These are phyloP conservation scores for Netelia virgata DNA, from an alignment of 2,888 invertebrate genomes.

Conservation along the genomic window DNA sequence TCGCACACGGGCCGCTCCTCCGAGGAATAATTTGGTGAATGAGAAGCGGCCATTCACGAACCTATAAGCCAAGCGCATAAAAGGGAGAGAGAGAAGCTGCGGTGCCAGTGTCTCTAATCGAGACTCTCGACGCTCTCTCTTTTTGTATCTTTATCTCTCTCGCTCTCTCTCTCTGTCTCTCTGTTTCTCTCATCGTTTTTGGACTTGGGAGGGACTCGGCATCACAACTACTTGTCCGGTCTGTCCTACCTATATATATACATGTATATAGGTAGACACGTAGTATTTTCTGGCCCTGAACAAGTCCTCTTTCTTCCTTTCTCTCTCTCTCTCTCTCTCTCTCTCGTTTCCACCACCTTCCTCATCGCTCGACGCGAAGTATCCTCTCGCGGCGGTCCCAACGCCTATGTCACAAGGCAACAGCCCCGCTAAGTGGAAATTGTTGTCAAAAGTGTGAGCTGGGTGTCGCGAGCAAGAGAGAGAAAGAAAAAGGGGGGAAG, in stretches of 20 bases:
- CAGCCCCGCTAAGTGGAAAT: constrained; percentile 83
- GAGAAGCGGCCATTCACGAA: constrained; percentile 71
- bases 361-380: constrained; percentile 60
- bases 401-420: constrained; percentile 79
- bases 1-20: constrained; percentile 69
- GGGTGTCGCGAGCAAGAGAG: constrained; percentile 74
- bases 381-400: constrained; percentile 66
- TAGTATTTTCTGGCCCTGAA: constrained; percentile 62
- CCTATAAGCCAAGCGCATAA: constrained; percentile 34
- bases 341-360: constrained; percentile 52
- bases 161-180: background rate
- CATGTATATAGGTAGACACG: constrained; percentile 27
- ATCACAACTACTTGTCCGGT: constrained; percentile 35
- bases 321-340: constrained; percentile 20
- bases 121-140: constrained; percentile 43
- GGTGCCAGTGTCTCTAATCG: constrained; percentile 58
- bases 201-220: constrained; percentile 39
- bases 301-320: constrained; percentile 57
- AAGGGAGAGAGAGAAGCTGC: constrained; percentile 9
- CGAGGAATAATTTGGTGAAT: constrained; percentile 72
- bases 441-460: constrained; percentile 82
- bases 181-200: constrained; percentile 35
- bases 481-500: background rate
- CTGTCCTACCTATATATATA: constrained; percentile 19
- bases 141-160: no score